Percentiles rank a stretch among this genome's conserved stretches.
Conservation (phyloP, 2,888 invertebrate species). For the Drosophila longiperda region DNA sequence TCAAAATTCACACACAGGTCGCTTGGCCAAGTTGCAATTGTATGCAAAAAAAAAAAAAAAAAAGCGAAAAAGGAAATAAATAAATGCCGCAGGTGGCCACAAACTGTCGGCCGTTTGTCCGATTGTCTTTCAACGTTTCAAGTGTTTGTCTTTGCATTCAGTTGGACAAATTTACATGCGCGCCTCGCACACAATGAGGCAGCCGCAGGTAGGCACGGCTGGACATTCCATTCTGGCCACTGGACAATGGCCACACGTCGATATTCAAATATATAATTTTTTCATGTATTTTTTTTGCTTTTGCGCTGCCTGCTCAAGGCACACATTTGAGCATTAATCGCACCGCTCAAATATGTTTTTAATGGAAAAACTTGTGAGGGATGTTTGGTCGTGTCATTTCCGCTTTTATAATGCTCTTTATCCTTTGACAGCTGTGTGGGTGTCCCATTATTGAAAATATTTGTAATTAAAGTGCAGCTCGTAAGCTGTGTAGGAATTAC, state of each 20-base stretch:
- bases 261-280: slow-evolving; percentile 71
- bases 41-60: slow-evolving; percentile 66
- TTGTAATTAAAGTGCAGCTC: slow-evolving; percentile 22
- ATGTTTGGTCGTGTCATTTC: slow-evolving; percentile 69
- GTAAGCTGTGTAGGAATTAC: slow-evolving; percentile 43
- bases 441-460: slow-evolving; percentile 46
- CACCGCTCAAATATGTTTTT: slow-evolving; percentile 52
- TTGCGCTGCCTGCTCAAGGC: slow-evolving; percentile 36
- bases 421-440: slow-evolving; percentile 62
- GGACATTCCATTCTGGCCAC: slow-evolving; percentile 31
- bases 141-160: slow-evolving; percentile 77
- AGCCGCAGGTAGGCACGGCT: slow-evolving; percentile 43
- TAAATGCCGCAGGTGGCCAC: slow-evolving; percentile 76
- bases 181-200: slow-evolving; percentile 68
- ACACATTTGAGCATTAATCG: slow-evolving; percentile 41
- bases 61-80: slow-evolving; percentile 31
- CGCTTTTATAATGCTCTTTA: slow-evolving; percentile 63
- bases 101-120: slow-evolving; percentile 48
- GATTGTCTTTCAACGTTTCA: slow-evolving; percentile 55
- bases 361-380: slow-evolving; percentile 61
- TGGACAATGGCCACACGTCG: slow-evolving; percentile 73
- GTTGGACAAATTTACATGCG: slow-evolving; percentile 79
- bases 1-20: slow-evolving; percentile 65
- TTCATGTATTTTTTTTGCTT: neutral
- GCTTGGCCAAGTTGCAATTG: slow-evolving; percentile 56